Percentiles rank a stretch among this genome's conserved stretches.
Evolutionary conservation across 2,113 vertebrate genomes (phyloP).

Genomic region (Indicator maculatus): DNA sequence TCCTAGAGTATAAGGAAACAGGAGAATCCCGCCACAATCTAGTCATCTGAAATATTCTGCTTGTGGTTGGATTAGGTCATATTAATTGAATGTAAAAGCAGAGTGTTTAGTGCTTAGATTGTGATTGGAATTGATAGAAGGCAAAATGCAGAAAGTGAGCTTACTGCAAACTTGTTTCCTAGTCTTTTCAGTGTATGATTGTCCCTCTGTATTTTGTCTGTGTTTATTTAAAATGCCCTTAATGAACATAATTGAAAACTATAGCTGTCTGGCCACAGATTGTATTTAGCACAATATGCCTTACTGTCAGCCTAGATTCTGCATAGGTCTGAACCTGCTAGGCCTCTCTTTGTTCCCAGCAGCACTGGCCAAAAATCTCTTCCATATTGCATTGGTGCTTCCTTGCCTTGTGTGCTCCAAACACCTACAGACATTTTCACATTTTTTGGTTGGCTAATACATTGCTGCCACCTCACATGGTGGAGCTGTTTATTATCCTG

Average conservation of each 20-base stretch:
- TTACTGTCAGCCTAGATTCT: neutral
- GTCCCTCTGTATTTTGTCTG: neutral
- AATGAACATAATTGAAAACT: neutral
- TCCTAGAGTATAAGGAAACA: conserved; percentile 15
- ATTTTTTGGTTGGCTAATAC: neutral
- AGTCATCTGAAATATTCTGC: conserved; percentile 28
- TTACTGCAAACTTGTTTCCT: neutral
- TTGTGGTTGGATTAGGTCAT: conserved; percentile 20
- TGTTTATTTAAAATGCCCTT: neutral
- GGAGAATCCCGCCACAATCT: conserved; percentile 11
- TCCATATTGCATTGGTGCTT: neutral
- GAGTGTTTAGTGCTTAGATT: neutral
- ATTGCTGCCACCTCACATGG: neutral
- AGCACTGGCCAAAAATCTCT: neutral
- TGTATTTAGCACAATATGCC: accelerated
- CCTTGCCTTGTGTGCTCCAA: neutral
- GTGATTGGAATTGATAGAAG: neutral
- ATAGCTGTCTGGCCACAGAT: neutral
- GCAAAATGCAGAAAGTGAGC: neutral
- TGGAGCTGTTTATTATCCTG: neutral
- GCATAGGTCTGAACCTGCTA: neutral
- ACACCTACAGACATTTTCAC: neutral
- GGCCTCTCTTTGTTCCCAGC: neutral
- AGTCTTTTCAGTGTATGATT: neutral
- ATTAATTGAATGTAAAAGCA: conserved; percentile 26